phyloP scores from a whole-genome alignment of 2,888 invertebrate genomes.

The Boloria euphrosyne region DNA sequence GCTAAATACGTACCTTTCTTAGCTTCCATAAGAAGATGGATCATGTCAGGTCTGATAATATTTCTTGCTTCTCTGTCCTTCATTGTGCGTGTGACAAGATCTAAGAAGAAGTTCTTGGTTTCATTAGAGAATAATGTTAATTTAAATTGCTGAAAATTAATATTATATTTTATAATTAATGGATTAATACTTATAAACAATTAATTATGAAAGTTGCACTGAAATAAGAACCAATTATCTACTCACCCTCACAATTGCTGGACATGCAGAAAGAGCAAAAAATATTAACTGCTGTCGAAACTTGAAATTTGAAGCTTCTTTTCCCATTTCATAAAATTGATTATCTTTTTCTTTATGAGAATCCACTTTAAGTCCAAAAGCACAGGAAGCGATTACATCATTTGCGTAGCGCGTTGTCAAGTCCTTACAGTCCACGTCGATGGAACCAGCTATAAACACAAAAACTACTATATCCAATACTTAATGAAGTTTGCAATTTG shows the following conservation, averaged over 20 bases:
- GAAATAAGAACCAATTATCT: neutral
- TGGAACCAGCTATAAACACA: constrained; percentile 44
- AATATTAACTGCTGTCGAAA: constrained; percentile 43
- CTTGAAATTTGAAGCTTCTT: constrained; percentile 55
- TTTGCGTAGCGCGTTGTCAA: constrained; percentile 65
- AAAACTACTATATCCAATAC: too few relatives aligned
- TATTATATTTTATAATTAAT: neutral
- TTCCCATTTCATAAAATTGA: constrained; percentile 78
- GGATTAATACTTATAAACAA: too few relatives aligned
- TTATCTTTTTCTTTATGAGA: constrained; percentile 75
- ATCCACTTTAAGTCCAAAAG: constrained; percentile 77
- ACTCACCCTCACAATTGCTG: constrained; percentile 15
- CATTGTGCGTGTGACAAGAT: constrained; percentile 59
- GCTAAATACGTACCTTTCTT: constrained; percentile 54
- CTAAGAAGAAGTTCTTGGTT: constrained; percentile 58
- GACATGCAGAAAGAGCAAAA: constrained; percentile 34
- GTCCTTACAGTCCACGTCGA: constrained; percentile 66
- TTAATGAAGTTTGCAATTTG: neutral
- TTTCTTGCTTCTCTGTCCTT: constrained; percentile 57
- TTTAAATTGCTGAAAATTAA: constrained; percentile 43
- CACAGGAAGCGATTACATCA: constrained; percentile 76
- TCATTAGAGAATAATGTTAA: constrained; percentile 44
- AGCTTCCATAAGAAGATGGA: constrained; percentile 77
- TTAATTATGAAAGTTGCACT: too few relatives aligned
- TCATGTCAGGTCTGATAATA: constrained; percentile 71